phyloP scores from a whole-genome alignment of 2,113 vertebrate genomes.

The Alligator sinensis region DNA sequence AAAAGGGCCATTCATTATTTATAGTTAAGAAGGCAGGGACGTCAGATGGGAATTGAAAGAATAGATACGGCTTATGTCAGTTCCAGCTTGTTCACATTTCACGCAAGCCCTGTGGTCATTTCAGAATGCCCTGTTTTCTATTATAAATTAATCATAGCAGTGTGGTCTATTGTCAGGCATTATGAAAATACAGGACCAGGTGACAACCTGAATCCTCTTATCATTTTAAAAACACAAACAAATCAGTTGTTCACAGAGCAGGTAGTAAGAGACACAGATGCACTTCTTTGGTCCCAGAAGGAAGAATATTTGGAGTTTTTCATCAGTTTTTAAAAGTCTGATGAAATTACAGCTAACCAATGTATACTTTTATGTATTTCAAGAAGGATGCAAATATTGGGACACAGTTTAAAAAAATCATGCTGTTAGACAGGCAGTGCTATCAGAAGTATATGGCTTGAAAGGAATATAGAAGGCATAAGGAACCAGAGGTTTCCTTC shows the following conservation, averaged over 20 bases:
- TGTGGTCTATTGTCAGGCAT: background rate
- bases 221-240: constrained; percentile 25
- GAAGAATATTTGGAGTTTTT: background rate
- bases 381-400: background rate
- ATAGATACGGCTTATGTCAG: background rate
- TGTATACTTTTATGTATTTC: background rate
- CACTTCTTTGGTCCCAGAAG: background rate
- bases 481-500: rapidly evolving
- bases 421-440: background rate
- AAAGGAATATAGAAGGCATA: background rate
- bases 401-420: background rate
- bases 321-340: background rate
- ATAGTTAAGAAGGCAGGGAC: constrained; percentile 4
- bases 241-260: constrained; percentile 24
- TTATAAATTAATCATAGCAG: constrained; percentile 48
- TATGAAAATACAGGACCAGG: constrained; percentile 9
- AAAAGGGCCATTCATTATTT: constrained; percentile 53
- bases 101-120: background rate
- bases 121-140: constrained; percentile 17
- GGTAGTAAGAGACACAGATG: background rate
- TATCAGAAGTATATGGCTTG: background rate
- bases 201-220: constrained; percentile 10
- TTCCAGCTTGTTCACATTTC: constrained; percentile 19
- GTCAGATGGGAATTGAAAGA: constrained; percentile 52
- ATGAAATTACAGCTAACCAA: background rate